Evolutionary conservation across 2,113 vertebrate species (phyloP).

Genomic region (Cygnus atratus): DNA sequence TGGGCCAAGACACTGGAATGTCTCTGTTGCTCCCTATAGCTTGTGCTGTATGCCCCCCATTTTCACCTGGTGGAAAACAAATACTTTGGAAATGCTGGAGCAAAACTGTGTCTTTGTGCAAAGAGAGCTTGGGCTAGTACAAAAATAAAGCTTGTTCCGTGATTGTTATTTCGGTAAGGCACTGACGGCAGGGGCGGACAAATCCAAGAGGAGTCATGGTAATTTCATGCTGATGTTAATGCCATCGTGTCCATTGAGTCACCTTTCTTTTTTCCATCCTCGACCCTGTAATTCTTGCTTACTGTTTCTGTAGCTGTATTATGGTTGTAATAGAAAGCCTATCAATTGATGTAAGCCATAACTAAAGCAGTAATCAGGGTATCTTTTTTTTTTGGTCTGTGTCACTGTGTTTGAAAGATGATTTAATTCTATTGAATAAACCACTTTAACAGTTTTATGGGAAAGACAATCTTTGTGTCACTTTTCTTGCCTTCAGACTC

Average conservation of each 20-base stretch:
- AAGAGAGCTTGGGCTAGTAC: not conserved
- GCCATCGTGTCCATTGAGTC: not conserved
- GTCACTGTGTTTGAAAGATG: conserved; percentile 68
- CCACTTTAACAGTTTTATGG: conserved; percentile 49
- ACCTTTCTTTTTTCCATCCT: not conserved
- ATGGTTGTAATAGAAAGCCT: conserved; percentile 55
- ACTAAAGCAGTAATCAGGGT: conserved; percentile 70
- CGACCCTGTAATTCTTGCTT: conserved; percentile 3
- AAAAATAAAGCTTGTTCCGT: not conserved
- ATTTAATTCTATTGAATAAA: conserved; percentile 70
- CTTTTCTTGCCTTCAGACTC: not conserved
- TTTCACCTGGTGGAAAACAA: not conserved
- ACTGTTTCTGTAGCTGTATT: conserved; percentile 33
- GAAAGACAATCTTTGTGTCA: not conserved
- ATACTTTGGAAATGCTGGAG: not conserved
- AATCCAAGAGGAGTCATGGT: not conserved
- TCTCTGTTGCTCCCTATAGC: not conserved
- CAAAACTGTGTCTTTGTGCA: not conserved
- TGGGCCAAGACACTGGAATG: not conserved
- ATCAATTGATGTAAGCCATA: conserved; percentile 64
- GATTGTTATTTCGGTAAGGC: not conserved
- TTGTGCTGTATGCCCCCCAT: not conserved
- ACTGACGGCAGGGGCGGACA: not conserved
- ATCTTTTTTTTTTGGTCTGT: conserved; percentile 43
- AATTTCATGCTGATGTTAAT: conserved; percentile 12